These are phyloP conservation scores for Labia minor DNA, from an alignment of 2,888 invertebrate species.

Conservation along the genomic window DNA sequence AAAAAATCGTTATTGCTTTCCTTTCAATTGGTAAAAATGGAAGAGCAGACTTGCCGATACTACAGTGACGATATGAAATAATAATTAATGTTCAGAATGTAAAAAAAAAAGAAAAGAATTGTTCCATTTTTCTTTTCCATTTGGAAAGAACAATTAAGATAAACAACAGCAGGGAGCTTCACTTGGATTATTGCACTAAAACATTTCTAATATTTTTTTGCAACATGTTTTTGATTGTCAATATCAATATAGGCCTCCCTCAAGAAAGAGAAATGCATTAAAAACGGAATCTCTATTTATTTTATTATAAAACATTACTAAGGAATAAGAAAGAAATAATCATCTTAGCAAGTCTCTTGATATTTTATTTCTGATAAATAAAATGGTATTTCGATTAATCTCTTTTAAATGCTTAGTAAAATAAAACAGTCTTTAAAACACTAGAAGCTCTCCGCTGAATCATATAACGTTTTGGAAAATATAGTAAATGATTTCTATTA, in stretches of 20 bases:
- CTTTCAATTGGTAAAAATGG: too few relatives aligned
- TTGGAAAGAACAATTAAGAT: too few relatives aligned
- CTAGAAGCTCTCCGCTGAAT: conserved; percentile 13
- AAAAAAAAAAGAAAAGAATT: too few relatives aligned
- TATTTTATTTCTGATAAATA: neutral
- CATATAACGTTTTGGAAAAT: neutral
- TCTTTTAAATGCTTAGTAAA: neutral
- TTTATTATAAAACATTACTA: neutral
- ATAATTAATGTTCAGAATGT: too few relatives aligned
- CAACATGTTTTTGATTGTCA: neutral
- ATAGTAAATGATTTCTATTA: neutral
- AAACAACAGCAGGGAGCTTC: neutral
- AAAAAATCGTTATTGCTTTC: too few relatives aligned
- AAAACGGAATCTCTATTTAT: neutral
- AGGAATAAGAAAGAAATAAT: neutral
- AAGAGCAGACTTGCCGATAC: too few relatives aligned
- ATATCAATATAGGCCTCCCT: conserved; percentile 7
- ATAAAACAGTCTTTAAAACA: neutral
- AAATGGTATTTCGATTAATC: neutral
- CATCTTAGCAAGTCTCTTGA: neutral
- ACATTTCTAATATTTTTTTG: neutral
- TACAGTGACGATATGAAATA: too few relatives aligned
- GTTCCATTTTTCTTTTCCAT: too few relatives aligned
- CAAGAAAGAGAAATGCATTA: neutral
- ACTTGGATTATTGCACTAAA: neutral